Evolutionary conservation across 1,140 invertebrate species (phyloP).

Genomic region (Hesperophylax magnus): DNA sequence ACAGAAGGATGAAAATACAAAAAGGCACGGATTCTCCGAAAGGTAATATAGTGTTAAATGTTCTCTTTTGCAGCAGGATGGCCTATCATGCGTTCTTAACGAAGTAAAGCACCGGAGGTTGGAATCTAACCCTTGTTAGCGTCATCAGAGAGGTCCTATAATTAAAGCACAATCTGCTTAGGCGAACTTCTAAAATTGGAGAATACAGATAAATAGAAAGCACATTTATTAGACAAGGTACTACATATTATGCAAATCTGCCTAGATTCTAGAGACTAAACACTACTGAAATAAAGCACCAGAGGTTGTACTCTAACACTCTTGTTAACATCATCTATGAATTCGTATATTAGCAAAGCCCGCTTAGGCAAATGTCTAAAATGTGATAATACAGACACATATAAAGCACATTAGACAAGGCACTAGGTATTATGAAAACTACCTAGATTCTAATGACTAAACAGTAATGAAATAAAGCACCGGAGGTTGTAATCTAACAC

Average conservation of each 20-base stretch:
- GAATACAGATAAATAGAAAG: background rate
- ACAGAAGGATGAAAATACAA: no score
- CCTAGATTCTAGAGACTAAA: no score
- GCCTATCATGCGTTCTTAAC: background rate
- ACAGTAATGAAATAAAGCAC: slow-evolving; percentile 2
- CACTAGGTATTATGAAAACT: no score
- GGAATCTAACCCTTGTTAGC: background rate
- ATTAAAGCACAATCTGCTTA: slow-evolving; percentile 15
- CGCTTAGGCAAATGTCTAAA: no score
- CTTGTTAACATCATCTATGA: no score
- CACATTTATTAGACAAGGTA: background rate
- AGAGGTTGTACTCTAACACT: no score
- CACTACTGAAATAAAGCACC: no score
- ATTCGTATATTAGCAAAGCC: no score
- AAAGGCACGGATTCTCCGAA: background rate
- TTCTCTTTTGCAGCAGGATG: background rate
- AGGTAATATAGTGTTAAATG: background rate
- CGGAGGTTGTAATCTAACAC: background rate
- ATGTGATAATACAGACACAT: no score
- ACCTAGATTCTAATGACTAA: no score
- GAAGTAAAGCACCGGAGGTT: slow-evolving; percentile 20
- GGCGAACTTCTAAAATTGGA: background rate
- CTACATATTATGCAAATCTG: no score
- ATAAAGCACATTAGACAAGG: no score
- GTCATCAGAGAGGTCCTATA: slow-evolving; percentile 13